phyloP scores from a whole-genome alignment of 2,888 invertebrate species.

The Drosophila barbarae region DNA sequence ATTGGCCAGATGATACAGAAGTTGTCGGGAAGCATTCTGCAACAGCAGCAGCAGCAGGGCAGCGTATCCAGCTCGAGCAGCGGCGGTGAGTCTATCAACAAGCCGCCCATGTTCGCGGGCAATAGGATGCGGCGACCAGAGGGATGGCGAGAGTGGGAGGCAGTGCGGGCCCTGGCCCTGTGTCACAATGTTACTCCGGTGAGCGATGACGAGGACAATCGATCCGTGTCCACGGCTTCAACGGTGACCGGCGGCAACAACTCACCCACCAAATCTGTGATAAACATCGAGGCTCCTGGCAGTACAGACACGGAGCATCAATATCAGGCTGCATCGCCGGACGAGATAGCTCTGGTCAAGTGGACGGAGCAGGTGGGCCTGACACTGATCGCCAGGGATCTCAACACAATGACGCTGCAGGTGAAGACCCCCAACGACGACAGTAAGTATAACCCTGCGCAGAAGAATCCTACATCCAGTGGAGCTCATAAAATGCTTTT shows the following conservation, averaged over 20 bases:
- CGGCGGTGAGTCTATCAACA: constrained; percentile 48
- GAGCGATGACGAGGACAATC: constrained; percentile 84
- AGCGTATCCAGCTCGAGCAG: constrained; percentile 61
- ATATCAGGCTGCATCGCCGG: constrained; percentile 92
- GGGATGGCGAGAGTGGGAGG: constrained; percentile 89
- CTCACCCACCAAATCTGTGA: constrained; percentile 78
- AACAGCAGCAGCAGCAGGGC: constrained; percentile 64
- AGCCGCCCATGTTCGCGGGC: constrained; percentile 67
- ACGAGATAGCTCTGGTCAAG: constrained; percentile 96
- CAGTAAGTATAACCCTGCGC: constrained; percentile 42
- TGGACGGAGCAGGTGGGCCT: constrained; percentile 91
- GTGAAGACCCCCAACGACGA: constrained; percentile 69
- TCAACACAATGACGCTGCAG: constrained; percentile 82
- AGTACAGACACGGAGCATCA: constrained; percentile 71
- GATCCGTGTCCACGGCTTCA: constrained; percentile 75
- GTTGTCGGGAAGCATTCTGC: constrained; percentile 67
- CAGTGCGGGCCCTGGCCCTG: constrained; percentile 95
- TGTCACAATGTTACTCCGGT: constrained; percentile 99
- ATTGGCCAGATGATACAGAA: constrained; percentile 78
- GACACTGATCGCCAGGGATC: constrained; percentile 82
- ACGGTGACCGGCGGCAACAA: constrained; percentile 75
- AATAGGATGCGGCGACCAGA: constrained; percentile 84
- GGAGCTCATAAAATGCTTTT: background rate
- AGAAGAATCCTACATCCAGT: no score
- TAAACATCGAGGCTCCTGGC: constrained; percentile 75